These are phyloP conservation scores for Pseudomyrmex flavicornis DNA, from an alignment of 1,140 invertebrate species.

Conservation along the genomic window DNA sequence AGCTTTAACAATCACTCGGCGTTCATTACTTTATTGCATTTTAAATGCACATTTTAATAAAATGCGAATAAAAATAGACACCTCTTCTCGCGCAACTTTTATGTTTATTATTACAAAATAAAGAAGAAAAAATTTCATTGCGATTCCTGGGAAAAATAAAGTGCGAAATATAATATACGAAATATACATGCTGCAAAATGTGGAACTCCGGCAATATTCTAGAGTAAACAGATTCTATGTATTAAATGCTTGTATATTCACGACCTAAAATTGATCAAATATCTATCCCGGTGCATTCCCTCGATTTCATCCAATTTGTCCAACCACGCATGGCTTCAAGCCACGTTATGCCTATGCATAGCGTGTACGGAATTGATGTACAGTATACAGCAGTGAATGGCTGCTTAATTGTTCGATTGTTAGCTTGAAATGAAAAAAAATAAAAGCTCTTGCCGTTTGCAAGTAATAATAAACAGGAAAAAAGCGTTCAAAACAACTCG, in stretches of 20 bases:
- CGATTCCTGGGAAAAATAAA: not conserved
- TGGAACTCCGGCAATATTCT: not conserved
- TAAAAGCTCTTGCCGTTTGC: not conserved
- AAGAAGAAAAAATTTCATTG: not conserved
- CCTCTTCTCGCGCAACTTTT: not conserved
- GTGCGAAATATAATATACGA: not conserved
- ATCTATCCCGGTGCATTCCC: slow-evolving; percentile 25
- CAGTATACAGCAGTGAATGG: slow-evolving; percentile 4
- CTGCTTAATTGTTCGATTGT: slow-evolving; percentile 30
- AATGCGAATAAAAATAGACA: not conserved
- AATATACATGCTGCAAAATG: not conserved
- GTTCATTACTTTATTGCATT: not conserved
- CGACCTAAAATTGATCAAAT: slow-evolving; percentile 34
- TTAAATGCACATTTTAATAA: not conserved
- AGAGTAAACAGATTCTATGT: not conserved
- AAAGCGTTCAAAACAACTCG: not conserved
- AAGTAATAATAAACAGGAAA: not conserved
- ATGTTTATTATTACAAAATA: not conserved
- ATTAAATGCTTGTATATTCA: slow-evolving; percentile 16
- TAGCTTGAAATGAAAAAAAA: slow-evolving; percentile 22
- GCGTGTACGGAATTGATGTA: not conserved
- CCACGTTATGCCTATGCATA: slow-evolving; percentile 10
- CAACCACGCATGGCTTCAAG: slow-evolving; percentile 21
- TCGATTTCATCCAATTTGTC: slow-evolving; percentile 53
- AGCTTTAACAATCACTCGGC: not conserved